Evolutionary conservation across 2,113 vertebrate genomes (phyloP).

Genomic region (Amphilophus citrinellus): DNA sequence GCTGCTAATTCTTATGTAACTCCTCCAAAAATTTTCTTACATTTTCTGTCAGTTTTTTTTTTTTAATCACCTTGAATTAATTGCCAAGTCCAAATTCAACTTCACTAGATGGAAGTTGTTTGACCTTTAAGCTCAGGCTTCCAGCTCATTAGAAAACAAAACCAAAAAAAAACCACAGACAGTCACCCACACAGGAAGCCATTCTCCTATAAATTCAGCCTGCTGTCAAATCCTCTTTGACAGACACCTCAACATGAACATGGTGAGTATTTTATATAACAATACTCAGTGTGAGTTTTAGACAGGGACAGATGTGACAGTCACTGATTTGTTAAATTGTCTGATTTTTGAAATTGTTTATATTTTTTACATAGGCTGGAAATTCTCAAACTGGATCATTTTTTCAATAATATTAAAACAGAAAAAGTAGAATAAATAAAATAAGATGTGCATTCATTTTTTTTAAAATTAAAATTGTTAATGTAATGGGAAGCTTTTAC

Average conservation of each 20-base stretch:
- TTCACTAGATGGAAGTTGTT: background rate
- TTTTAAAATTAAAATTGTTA: background rate
- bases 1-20: background rate
- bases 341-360: too few species aligned
- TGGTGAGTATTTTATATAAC: conserved; percentile 55
- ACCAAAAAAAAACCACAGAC: too few species aligned
- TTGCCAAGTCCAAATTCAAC: too few species aligned
- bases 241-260: conserved; percentile 38
- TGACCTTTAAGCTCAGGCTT: conserved; percentile 8
- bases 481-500: rapidly evolving
- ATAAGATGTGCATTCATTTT: background rate
- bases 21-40: background rate
- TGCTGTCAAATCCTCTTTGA: background rate
- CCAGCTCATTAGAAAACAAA: background rate
- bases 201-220: conserved; percentile 20
- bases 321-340: background rate
- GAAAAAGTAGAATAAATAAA: background rate
- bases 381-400: background rate
- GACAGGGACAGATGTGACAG: background rate
- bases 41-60: background rate
- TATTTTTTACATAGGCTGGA: rapidly evolving
- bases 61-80: background rate
- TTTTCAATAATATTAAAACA: background rate
- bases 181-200: background rate
- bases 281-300: background rate